phyloP scores from a whole-genome alignment of 2,797 vertebrate species.

The Sitta carolinensis region DNA sequence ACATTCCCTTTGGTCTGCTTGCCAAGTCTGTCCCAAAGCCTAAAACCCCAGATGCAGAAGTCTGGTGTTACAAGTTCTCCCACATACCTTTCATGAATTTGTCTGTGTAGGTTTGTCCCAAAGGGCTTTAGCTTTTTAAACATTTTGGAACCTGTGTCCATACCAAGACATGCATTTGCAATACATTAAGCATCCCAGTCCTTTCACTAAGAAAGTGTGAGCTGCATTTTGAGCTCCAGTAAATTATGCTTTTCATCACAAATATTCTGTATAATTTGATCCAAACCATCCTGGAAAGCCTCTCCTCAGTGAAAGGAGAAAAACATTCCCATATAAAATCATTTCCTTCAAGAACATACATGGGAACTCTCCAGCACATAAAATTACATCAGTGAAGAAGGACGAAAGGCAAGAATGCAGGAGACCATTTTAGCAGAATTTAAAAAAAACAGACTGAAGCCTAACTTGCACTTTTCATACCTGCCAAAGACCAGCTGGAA shows the following conservation, averaged over 20 bases:
- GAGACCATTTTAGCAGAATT: background rate
- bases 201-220: background rate
- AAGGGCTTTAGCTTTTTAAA: background rate
- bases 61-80: background rate
- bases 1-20: background rate
- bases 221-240: background rate
- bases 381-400: background rate
- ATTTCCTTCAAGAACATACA: constrained; percentile 40
- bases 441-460: background rate
- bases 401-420: background rate
- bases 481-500: background rate
- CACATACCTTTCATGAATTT: background rate
- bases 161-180: background rate
- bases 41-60: background rate
- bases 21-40: background rate
- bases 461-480: background rate
- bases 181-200: background rate
- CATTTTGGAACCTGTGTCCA: background rate
- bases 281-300: constrained; percentile 30
- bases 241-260: constrained; percentile 31
- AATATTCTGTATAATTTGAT: constrained; percentile 17
- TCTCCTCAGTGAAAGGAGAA: background rate
- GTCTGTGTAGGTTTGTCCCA: background rate
- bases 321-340: constrained; percentile 36
- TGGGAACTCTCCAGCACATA: constrained; percentile 13